Evolutionary conservation across 2,797 vertebrate genomes (phyloP).

Genomic region (Chelidonichthys spinosus): DNA sequence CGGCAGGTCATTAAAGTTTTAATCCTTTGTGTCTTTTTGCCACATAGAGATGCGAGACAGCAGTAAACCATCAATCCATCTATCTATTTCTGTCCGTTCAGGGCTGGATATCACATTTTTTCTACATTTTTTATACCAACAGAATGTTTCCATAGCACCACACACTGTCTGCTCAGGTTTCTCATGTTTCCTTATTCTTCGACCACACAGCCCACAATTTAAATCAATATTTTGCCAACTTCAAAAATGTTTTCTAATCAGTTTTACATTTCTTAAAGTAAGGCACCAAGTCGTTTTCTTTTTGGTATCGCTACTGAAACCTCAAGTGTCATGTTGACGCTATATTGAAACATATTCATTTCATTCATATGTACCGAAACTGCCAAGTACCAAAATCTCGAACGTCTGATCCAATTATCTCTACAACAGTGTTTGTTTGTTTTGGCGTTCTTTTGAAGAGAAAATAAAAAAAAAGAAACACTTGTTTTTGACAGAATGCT

Average conservation of each 20-base stretch:
- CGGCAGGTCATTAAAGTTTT: constrained; percentile 45
- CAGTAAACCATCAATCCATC: neutral
- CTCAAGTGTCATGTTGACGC: neutral
- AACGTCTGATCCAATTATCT: constrained; percentile 1
- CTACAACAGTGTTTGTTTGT: neutral
- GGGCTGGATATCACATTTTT: neutral
- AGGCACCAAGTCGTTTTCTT: neutral
- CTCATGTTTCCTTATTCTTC: neutral
- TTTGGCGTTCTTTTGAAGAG: neutral
- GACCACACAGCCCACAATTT: neutral
- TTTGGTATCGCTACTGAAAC: neutral
- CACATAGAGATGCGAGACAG: constrained; percentile 9
- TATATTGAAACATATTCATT: neutral
- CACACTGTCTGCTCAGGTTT: neutral
- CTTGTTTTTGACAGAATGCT: neutral
- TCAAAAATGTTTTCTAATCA: too few relatives aligned
- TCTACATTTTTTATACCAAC: neutral
- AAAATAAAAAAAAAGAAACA: neutral
- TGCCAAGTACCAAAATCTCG: neutral
- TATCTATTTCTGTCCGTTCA: neutral
- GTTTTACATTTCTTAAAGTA: neutral
- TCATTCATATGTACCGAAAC: neutral
- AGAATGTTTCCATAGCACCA: constrained; percentile 4
- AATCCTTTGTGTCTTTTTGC: constrained; percentile 27
- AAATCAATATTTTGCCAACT: neutral